phyloP scores from a whole-genome alignment of 2,113 vertebrate species.

The Eulemur macaco region DNA sequence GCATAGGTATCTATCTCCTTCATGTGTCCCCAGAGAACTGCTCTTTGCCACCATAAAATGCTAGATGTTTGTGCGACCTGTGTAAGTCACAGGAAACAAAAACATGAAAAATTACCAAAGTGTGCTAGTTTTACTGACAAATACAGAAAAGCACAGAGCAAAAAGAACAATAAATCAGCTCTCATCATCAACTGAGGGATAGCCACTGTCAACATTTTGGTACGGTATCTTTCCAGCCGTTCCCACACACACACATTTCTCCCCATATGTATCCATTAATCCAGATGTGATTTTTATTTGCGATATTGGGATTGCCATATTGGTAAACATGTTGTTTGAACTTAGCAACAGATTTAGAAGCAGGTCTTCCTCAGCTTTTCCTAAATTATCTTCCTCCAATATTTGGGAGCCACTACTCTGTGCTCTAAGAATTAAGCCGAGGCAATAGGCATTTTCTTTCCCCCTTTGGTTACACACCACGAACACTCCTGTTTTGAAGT shows the following conservation, averaged over 20 bases:
- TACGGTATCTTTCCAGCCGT: background rate
- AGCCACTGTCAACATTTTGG: background rate
- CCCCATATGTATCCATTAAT: background rate
- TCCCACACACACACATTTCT: background rate
- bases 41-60: background rate
- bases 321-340: background rate
- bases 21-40: background rate
- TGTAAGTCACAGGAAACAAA: background rate
- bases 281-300: background rate
- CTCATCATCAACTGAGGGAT: background rate
- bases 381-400: background rate
- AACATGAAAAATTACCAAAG: background rate
- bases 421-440: background rate
- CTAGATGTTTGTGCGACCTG: background rate
- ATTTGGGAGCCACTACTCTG: background rate
- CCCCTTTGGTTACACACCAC: no score
- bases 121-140: background rate
- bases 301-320: background rate
- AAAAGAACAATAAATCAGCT: background rate
- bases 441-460: background rate
- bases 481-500: no score
- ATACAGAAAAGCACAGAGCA: background rate
- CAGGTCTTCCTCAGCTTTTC: accelerated
- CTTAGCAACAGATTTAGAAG: background rate
- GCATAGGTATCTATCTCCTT: background rate